Evolutionary conservation across 2,797 vertebrate genomes (phyloP), one percentile per base, ranked within the genome.

Genomic region (Sebastes trivittatus): DNA sequence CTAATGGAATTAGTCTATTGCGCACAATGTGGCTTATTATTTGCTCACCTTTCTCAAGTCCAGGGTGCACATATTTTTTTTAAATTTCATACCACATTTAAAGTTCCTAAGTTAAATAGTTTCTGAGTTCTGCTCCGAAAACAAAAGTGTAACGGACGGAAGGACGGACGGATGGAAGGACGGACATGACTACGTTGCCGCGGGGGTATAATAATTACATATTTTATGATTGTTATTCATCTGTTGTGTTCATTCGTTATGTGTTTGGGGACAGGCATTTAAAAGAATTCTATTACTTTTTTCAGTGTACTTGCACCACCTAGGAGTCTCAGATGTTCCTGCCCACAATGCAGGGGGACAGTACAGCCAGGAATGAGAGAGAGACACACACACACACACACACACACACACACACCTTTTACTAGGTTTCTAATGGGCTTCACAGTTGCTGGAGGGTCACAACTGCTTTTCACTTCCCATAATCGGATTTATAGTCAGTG

Each of bases 401-500:
- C 60, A 62, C 60, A 62, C 60, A 22, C 30, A 22, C 20, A 36
- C 60, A 34, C 18, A 32, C 60, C 6, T 54, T 66, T 61, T 72
- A 58, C 49, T 32, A 30, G 42, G 29, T 30, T 63, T 64, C 29
- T 80, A 59, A 83, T 73, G 38, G 61, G 16, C 29, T 75, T 72
- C 49, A 69, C 62, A 80, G 63, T 72, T 49, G 62, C 67, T 29
- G n/a, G 32, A 77, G 29, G 77, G 52, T 46, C 42, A 32, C 9
- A 78, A 64, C 55, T 22, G 18, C 54, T 63, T 46, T 78, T 74
- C n/a, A 52, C 62, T 76, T 79, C 81, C 65, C 46, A 65, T 58
- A 55, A 8, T 32, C 46, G 27, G 38, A 69, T 81, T 79, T 82
- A 79, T 29, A 30, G 69, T 58, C 42, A 66, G 46, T 55, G 77